Evolutionary conservation across 2,113 vertebrate species (phyloP).

Genomic region (Bungarus multicinctus): DNA sequence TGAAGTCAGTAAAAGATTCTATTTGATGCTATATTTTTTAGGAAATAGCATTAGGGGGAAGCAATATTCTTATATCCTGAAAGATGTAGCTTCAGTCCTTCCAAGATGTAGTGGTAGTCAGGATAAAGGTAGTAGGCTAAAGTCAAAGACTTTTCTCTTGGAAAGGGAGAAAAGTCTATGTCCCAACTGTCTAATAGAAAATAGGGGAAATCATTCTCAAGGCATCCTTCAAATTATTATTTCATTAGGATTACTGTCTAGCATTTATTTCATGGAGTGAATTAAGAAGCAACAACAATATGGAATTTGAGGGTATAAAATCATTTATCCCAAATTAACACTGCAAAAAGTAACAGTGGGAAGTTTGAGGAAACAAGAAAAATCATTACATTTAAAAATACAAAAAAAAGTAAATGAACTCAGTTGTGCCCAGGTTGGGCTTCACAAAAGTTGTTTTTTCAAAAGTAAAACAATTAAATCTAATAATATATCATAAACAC

Average conservation of each 20-base stretch:
- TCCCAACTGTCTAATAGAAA: neutral
- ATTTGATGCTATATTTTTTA: neutral
- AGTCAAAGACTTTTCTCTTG: neutral
- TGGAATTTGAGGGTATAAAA: neutral
- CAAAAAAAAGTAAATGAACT: neutral
- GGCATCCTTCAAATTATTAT: neutral
- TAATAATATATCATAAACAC: constrained; percentile 43
- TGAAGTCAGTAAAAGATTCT: neutral
- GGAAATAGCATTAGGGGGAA: neutral
- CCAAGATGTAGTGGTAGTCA: neutral
- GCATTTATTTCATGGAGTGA: neutral
- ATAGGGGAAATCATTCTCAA: neutral
- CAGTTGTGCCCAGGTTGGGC: constrained; percentile 5
- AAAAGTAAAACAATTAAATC: constrained; percentile 48
- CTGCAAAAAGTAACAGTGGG: neutral
- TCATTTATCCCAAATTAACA: neutral
- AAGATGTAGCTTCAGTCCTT: neutral
- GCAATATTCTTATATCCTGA: neutral
- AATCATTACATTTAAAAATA: neutral
- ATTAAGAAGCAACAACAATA: neutral
- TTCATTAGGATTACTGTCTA: neutral
- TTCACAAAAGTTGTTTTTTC: constrained; percentile 41
- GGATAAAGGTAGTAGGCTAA: neutral
- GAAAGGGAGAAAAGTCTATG: neutral
- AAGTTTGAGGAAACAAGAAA: neutral